Percentiles rank a stretch among this genome's conserved stretches.
Evolutionary conservation across 2,797 vertebrate genomes (phyloP).

Genomic region (Poliocrania exsul): DNA sequence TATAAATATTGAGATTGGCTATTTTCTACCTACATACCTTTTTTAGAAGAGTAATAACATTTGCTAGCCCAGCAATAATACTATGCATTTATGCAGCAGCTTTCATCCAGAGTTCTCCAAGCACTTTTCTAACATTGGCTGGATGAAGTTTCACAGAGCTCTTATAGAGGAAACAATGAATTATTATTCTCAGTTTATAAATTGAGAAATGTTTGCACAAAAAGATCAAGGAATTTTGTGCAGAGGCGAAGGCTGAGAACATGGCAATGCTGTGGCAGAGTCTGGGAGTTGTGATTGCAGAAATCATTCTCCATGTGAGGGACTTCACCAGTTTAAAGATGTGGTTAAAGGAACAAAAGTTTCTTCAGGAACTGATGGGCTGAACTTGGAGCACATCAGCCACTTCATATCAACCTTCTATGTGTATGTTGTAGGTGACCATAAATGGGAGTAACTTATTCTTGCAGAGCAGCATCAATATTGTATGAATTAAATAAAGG

Average conservation of each 20-base stretch:
- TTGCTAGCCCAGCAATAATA: constrained; percentile 39
- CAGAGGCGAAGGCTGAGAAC: background rate
- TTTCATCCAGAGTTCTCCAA: constrained; percentile 37
- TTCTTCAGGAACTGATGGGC: background rate
- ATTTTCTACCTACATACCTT: constrained; percentile 50
- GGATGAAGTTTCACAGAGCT: constrained; percentile 4
- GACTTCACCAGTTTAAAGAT: background rate
- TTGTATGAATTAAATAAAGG: background rate
- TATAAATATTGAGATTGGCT: constrained; percentile 70
- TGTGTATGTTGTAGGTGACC: background rate
- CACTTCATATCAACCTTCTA: background rate
- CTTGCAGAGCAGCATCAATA: background rate
- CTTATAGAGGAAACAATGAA: constrained; percentile 2
- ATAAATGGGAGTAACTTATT: background rate
- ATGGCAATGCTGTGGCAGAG: background rate
- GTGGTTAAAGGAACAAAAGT: background rate
- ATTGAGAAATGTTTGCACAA: constrained; percentile 2
- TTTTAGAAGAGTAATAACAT: constrained; percentile 16
- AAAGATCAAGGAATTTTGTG: background rate
- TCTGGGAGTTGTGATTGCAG: background rate
- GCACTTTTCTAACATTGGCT: background rate
- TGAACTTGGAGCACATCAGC: background rate
- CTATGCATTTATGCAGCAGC: constrained; percentile 34
- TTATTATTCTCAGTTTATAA: constrained; percentile 22
- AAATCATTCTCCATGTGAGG: background rate